Evolutionary conservation across 2,113 vertebrate species (phyloP).

Genomic region (Drymodes brunneopygia): DNA sequence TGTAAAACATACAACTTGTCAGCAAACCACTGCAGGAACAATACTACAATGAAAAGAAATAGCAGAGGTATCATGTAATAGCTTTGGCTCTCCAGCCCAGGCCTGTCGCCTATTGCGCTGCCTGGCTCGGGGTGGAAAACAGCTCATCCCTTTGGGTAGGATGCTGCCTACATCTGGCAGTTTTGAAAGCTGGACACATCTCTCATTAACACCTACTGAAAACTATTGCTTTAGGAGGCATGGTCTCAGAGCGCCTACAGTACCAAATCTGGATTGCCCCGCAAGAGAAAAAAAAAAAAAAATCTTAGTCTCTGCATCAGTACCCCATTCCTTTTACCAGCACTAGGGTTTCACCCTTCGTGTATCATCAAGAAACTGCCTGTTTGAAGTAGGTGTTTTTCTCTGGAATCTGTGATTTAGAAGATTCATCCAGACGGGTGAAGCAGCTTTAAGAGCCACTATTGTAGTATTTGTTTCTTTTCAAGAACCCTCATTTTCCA

Average conservation of each 20-base stretch:
- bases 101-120: fast-evolving
- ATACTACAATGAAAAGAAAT: not conserved
- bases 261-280: not conserved
- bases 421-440: not conserved
- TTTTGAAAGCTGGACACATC: not conserved
- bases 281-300: not conserved
- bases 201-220: not conserved
- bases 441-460: not conserved
- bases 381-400: not conserved
- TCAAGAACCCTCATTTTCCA: not conserved
- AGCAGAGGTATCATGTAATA: not conserved
- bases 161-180: not conserved
- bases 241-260: not conserved
- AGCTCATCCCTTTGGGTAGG: not conserved
- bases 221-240: not conserved
- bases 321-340: not conserved
- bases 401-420: not conserved
- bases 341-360: not conserved
- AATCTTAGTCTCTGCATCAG: not conserved
- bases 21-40: not conserved
- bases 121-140: not conserved
- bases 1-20: not conserved
- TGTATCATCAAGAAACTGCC: not conserved
- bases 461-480: not conserved
- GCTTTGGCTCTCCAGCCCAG: not conserved